Conservation (phyloP, 2,113 vertebrate species). For the Periophthalmus modestus region DNA sequence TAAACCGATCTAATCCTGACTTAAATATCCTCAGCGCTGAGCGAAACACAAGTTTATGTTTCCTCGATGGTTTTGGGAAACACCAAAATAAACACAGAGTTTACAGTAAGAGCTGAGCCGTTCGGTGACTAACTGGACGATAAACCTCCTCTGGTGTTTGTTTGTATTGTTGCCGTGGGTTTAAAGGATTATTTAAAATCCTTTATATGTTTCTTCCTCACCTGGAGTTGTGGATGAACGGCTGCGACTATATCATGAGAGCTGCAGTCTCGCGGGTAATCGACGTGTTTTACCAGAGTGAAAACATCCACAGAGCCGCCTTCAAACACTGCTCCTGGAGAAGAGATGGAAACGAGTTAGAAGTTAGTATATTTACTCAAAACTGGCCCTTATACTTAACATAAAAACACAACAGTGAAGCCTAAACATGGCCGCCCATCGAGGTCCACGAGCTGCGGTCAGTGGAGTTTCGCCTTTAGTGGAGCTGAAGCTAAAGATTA, state of each 20-base stretch:
- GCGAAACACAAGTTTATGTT: too few species aligned
- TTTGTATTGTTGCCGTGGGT: background rate
- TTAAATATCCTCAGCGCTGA: too few species aligned
- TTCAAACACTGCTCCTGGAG: constrained; percentile 62
- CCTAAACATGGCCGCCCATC: too few species aligned
- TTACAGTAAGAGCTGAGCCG: background rate
- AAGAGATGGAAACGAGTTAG: background rate
- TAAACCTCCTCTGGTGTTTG: background rate
- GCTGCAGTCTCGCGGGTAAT: constrained; percentile 68
- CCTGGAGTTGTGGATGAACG: constrained; percentile 73
- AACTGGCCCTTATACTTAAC: too few species aligned
- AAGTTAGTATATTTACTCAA: too few species aligned
- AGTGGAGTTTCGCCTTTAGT: too few species aligned
- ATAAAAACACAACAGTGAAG: too few species aligned
- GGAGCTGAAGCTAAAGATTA: too few species aligned
- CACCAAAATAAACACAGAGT: background rate
- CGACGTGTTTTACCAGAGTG: constrained; percentile 67
- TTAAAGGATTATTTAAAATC: background rate
- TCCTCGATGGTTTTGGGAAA: background rate
- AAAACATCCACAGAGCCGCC: constrained; percentile 66
- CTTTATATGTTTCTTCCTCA: constrained; percentile 9
- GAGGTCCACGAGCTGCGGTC: too few species aligned
- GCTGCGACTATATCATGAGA: constrained; percentile 67
- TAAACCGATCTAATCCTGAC: too few species aligned
- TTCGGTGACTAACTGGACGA: background rate